These are phyloP conservation scores for Callosobruchus maculatus DNA, from an alignment of 2,888 invertebrate genomes.

Conservation along the genomic window DNA sequence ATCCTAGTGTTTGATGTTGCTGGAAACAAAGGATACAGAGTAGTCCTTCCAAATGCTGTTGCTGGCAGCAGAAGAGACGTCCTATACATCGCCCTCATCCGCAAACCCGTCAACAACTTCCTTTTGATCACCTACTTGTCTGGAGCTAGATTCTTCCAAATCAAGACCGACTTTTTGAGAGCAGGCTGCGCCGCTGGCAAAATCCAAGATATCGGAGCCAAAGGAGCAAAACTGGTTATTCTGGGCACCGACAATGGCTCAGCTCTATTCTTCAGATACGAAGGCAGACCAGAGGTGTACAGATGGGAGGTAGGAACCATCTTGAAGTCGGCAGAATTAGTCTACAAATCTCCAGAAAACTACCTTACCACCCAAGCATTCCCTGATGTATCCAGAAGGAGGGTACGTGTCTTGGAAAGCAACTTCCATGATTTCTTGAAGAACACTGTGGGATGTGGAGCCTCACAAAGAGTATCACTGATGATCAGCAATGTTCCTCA, in stretches of 20 bases:
- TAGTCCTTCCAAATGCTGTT: slow-evolving; percentile 58
- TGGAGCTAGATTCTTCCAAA: slow-evolving; percentile 59
- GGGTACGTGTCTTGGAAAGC: slow-evolving; percentile 60
- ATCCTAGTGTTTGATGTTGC: slow-evolving; percentile 66
- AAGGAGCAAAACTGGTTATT: slow-evolving; percentile 57
- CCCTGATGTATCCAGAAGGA: slow-evolving; percentile 55
- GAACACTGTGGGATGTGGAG: slow-evolving; percentile 60
- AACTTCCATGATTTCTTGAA: slow-evolving; percentile 64
- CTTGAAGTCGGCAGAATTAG: slow-evolving; percentile 47
- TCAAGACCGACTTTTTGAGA: slow-evolving; percentile 61
- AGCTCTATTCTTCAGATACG: slow-evolving; percentile 58
- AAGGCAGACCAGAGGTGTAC: slow-evolving; percentile 57
- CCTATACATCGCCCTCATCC: slow-evolving; percentile 63
- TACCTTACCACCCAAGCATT: slow-evolving; percentile 58
- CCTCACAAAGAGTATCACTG: slow-evolving; percentile 52
- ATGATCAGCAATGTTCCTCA: slow-evolving; percentile 19
- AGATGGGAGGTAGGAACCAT: slow-evolving; percentile 58
- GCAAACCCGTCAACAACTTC: slow-evolving; percentile 53
- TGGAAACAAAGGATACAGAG: slow-evolving; percentile 60
- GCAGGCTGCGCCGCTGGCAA: slow-evolving; percentile 55
- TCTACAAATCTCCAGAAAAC: slow-evolving; percentile 54
- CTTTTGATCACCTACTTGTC: slow-evolving; percentile 64
- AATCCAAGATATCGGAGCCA: slow-evolving; percentile 55
- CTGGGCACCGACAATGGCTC: slow-evolving; percentile 62
- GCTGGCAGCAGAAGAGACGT: slow-evolving; percentile 58